A percentile compares a stretch with the other conserved stretches of the same genome.
Evolutionary conservation across 2,113 vertebrate species (phyloP).

Genomic region (Craseonycteris thonglongyai): DNA sequence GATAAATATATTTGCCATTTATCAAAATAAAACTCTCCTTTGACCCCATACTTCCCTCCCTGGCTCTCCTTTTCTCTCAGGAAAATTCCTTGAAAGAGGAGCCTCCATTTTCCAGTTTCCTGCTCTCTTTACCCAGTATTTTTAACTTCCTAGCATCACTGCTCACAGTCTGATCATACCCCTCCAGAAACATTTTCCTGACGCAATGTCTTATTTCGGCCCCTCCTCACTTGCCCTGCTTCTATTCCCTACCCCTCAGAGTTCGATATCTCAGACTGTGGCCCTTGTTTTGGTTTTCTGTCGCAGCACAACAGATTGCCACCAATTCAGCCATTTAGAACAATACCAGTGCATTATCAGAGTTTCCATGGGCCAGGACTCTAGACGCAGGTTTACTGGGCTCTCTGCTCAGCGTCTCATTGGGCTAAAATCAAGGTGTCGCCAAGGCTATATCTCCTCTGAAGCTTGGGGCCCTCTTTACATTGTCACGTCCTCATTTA

Average conservation of each 20-base stretch:
- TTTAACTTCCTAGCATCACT: neutral
- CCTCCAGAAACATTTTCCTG: neutral
- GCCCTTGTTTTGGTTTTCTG: neutral
- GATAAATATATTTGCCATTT: neutral
- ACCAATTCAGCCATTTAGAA: neutral
- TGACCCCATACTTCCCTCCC: neutral
- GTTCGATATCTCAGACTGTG: neutral
- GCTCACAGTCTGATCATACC: accelerated
- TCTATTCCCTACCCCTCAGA: neutral
- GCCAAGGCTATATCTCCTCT: neutral
- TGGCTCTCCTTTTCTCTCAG: neutral
- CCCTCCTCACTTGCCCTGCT: neutral
- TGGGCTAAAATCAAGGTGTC: neutral
- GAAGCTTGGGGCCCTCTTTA: neutral
- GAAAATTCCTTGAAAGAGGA: neutral
- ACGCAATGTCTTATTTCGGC: accelerated
- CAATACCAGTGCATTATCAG: neutral
- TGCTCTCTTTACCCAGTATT: accelerated
- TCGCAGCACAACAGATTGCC: too few species aligned
- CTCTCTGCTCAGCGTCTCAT: neutral
- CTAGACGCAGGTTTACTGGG: neutral
- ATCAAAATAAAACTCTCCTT: neutral
- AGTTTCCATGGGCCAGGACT: neutral
- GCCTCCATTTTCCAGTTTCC: neutral
- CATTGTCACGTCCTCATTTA: neutral